Evolutionary conservation across 2,888 invertebrate genomes (phyloP), one percentile per base, ranked within the genome.

Genomic region (Melanotus villosus): DNA sequence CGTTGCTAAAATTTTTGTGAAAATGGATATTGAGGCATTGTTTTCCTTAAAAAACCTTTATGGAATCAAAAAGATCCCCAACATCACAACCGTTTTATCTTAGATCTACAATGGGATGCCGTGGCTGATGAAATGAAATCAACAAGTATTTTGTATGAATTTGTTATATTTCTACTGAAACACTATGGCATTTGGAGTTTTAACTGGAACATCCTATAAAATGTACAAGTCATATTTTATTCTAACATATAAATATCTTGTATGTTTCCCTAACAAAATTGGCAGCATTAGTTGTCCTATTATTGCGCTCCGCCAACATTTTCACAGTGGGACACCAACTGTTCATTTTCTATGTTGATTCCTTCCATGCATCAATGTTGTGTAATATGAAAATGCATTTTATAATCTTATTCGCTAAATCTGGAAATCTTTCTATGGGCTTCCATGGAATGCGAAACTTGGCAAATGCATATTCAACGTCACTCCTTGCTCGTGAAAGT

Each of bases 401-500:
- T 2, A 47, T 23, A 23, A 47, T 47, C 9, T 47, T 23, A 21
- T 47, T 10, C n/a, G 23, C 45, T 2, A 47, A 47, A 23, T 47
- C n/a, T 47, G 45, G 21, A 10, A n/a, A 10, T 2, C 12, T 23
- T 23, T 47, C 45, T 23, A 47, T 47, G 9, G 26, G 14, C 12
- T 26, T 26, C 23, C 9, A 6, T 26, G 26, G 23, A 23, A 23
- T 26, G 7, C 50, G n/a, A 23, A 23, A 47, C 19, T 50, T 12
- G 18, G 43, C 26, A 50, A 50, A 47, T 12, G 45, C 21, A 50
- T 5, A 50, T n/a, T 26, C 26, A 23, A 38, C 23, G 14, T 21
- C 41, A 30, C 26, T 38, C 23, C 58, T 21, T 56, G 56, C 56
- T 56, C 34, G 10, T 43, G 72, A 72, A 10, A 73, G 45, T n/a